A percentile compares a stretch with the other conserved stretches of the same genome.
These are phyloP conservation scores for Sarotherodon lohbergeri DNA, from an alignment of 2,113 vertebrate species.

Conservation along the genomic window DNA sequence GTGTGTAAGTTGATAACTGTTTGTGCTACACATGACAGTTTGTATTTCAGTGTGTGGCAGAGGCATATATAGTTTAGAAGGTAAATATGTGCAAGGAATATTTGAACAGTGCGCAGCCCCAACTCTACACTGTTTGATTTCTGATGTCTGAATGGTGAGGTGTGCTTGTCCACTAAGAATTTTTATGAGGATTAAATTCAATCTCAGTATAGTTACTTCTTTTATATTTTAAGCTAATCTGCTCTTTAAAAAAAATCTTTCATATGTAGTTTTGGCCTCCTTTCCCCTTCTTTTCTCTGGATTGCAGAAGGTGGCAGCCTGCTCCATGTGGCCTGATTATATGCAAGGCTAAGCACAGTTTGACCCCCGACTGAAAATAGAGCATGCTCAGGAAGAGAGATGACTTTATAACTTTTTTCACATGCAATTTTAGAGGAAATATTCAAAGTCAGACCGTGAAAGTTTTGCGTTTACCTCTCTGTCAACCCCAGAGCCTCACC, in stretches of 20 bases:
- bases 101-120: background rate
- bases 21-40: background rate
- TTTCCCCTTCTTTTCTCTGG: slow-evolving; percentile 30
- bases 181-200: slow-evolving; percentile 18
- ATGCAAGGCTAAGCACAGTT: slow-evolving; percentile 67
- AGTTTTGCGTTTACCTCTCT: background rate
- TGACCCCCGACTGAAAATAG: slow-evolving; percentile 61
- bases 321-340: slow-evolving; percentile 66
- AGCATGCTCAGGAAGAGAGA: slow-evolving; percentile 23
- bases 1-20: slow-evolving; percentile 11
- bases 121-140: background rate
- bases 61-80: background rate
- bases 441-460: background rate
- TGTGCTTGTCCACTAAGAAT: background rate
- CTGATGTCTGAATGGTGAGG: background rate
- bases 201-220: background rate
- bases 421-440: background rate
- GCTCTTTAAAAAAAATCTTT: background rate
- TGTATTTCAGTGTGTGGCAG: background rate
- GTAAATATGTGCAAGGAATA: slow-evolving; percentile 10
- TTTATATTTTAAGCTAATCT: slow-evolving; percentile 17
- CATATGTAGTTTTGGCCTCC: slow-evolving; percentile 9
- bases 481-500: background rate
- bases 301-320: slow-evolving; percentile 44
- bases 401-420: background rate